A percentile compares a stretch with the other conserved stretches of the same genome.
phyloP scores from a whole-genome alignment of 64 coral and sea anemone genomes.

The Hydrozoanthus tunicans region DNA sequence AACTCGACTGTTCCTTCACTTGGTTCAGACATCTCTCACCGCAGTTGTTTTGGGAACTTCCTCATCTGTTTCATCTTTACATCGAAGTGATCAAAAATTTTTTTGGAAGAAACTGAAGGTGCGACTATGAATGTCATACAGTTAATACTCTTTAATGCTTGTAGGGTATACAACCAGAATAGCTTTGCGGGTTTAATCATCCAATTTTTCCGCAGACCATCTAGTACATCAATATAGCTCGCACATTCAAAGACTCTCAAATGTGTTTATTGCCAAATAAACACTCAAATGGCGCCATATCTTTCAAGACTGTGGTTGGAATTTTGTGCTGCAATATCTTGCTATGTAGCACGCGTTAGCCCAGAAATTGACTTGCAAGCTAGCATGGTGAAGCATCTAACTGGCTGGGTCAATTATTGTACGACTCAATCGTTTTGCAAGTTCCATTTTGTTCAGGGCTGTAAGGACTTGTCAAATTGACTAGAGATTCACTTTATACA shows the following conservation, averaged over 20 bases:
- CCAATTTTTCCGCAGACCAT: constrained; percentile 68
- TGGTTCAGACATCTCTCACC: constrained; percentile 24
- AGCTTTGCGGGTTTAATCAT: constrained; percentile 63
- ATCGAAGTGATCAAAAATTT: constrained; percentile 19
- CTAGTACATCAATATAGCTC: constrained; percentile 65
- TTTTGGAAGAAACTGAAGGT: not conserved
- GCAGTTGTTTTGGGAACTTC: constrained; percentile 23
- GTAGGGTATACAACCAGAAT: constrained; percentile 14
- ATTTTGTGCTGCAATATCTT: constrained; percentile 81
- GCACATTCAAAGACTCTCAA: constrained; percentile 72
- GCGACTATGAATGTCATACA: constrained; percentile 11
- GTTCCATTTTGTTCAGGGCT: constrained; percentile 86
- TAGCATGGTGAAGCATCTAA: constrained; percentile 76
- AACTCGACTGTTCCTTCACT: not conserved
- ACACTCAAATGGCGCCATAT: constrained; percentile 71
- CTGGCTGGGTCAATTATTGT: constrained; percentile 80
- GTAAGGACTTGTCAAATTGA: constrained; percentile 82
- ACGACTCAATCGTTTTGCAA: constrained; percentile 75
- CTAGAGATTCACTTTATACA: constrained; percentile 74
- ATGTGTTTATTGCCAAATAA: constrained; percentile 71
- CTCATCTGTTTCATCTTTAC: constrained; percentile 26
- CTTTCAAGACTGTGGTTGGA: constrained; percentile 68
- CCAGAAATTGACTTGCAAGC: constrained; percentile 71
- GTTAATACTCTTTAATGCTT: constrained; percentile 20
- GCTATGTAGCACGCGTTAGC: constrained; percentile 77